Conservation (phyloP, 2,888 invertebrate species). For the Parnassius orleans region DNA sequence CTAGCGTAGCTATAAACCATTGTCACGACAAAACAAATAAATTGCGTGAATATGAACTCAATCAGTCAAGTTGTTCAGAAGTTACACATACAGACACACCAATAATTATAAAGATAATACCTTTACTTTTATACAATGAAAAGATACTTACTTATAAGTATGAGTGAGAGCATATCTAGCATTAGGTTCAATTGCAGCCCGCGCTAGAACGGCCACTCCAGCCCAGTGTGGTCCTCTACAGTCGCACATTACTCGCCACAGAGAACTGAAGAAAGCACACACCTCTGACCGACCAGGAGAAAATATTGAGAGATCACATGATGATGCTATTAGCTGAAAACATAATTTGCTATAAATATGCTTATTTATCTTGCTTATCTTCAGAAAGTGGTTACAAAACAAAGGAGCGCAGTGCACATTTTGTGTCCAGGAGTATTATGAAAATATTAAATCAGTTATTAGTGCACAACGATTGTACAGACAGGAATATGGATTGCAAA, state of each 20-base stretch:
- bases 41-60: too few relatives aligned
- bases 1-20: too few relatives aligned
- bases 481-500: too few relatives aligned
- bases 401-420: not conserved
- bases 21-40: too few relatives aligned
- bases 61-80: too few relatives aligned
- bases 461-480: too few relatives aligned
- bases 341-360: not conserved
- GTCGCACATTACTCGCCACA: conserved; percentile 83
- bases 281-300: conserved; percentile 84
- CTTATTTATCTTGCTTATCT: too few relatives aligned
- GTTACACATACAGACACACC: too few relatives aligned
- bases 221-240: conserved; percentile 83
- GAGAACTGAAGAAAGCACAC: conserved; percentile 84
- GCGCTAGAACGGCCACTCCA: conserved; percentile 83
- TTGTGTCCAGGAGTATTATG: not conserved
- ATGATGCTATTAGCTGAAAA: conserved; percentile 82
- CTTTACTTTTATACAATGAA: not conserved
- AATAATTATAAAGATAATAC: too few relatives aligned
- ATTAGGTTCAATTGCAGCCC: conserved; percentile 82
- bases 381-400: not conserved
- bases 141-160: conserved; percentile 78
- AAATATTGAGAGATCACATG: conserved; percentile 83
- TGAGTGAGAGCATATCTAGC: conserved; percentile 84
- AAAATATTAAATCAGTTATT: not conserved